These are phyloP conservation scores for Asobara japonica DNA, from an alignment of 1,140 invertebrate species.

Conservation along the genomic window DNA sequence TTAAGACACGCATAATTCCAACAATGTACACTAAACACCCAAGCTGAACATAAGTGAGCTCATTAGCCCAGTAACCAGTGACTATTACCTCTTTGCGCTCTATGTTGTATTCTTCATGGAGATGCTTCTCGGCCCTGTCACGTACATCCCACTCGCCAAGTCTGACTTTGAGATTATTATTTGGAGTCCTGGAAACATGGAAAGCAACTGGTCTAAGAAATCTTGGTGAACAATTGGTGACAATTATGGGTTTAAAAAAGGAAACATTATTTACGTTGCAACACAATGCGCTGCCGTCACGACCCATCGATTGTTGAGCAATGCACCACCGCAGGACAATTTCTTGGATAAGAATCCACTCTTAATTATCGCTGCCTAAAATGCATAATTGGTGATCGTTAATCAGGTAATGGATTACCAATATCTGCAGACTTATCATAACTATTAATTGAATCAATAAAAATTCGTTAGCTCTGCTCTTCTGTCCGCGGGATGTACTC, in stretches of 20 bases:
- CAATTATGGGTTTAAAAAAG: conserved; percentile 2
- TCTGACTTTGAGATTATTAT: conserved; percentile 85
- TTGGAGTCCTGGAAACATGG: conserved; percentile 75
- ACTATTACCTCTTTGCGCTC: conserved; percentile 82
- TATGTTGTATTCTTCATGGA: conserved; percentile 89
- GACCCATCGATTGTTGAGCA: conserved; percentile 91
- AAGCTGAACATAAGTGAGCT: not conserved
- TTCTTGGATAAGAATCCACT: conserved; percentile 90
- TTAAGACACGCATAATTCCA: conserved; percentile 8
- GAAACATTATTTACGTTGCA: conserved; percentile 77
- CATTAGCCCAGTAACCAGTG: not conserved
- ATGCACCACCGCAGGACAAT: conserved; percentile 88
- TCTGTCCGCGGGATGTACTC: too few species aligned
- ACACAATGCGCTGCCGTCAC: conserved; percentile 90
- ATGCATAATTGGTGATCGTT: conserved; percentile 20
- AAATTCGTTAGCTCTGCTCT: too few species aligned
- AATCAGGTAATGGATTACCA: conserved; percentile 14
- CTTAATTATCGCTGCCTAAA: conserved; percentile 87
- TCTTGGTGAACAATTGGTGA: not conserved
- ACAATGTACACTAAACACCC: not conserved
- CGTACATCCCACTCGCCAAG: conserved; percentile 92
- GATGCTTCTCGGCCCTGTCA: conserved; percentile 80
- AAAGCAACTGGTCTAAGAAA: conserved; percentile 32
- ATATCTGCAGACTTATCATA: not conserved
- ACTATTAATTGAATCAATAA: too few species aligned